A percentile compares a stretch with the other conserved stretches of the same genome.
These are phyloP conservation scores for Alethe castanea DNA, from an alignment of 2,113 vertebrate species.

Conservation along the genomic window DNA sequence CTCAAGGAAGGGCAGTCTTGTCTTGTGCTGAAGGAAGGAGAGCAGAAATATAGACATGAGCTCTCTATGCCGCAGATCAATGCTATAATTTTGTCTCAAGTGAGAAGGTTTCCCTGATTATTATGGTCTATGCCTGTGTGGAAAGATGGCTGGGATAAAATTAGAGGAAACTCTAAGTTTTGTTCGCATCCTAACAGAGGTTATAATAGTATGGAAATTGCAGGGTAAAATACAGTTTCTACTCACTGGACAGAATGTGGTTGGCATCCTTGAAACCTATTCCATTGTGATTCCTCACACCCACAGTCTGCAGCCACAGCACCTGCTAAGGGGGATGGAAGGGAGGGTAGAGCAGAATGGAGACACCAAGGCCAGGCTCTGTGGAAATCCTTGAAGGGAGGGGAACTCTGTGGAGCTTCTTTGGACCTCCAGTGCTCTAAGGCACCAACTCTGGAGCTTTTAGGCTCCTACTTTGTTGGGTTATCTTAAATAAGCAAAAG, in stretches of 20 bases:
- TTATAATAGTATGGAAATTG: not conserved
- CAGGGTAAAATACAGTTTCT: not conserved
- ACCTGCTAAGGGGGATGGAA: not conserved
- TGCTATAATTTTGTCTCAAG: not conserved
- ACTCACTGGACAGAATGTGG: rapidly evolving
- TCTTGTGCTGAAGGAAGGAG: not conserved
- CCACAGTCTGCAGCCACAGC: not conserved
- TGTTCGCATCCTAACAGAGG: not conserved
- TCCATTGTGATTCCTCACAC: not conserved
- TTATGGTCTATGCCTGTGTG: not conserved
- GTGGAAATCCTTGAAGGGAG: not conserved
- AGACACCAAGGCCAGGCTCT: rapidly evolving
- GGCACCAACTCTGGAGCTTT: too few species aligned
- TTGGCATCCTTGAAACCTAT: not conserved
- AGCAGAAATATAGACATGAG: not conserved
- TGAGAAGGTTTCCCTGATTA: not conserved
- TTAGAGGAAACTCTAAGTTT: not conserved
- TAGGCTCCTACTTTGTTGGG: too few species aligned
- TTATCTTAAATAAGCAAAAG: too few species aligned
- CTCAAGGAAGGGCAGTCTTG: not conserved
- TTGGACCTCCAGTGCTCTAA: too few species aligned
- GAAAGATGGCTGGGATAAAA: not conserved
- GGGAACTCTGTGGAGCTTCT: too few species aligned
- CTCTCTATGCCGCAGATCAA: not conserved
- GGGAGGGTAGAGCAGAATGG: rapidly evolving